Conservation (phyloP, 2,888 invertebrate species). For the Meghimatium bilineatum region DNA sequence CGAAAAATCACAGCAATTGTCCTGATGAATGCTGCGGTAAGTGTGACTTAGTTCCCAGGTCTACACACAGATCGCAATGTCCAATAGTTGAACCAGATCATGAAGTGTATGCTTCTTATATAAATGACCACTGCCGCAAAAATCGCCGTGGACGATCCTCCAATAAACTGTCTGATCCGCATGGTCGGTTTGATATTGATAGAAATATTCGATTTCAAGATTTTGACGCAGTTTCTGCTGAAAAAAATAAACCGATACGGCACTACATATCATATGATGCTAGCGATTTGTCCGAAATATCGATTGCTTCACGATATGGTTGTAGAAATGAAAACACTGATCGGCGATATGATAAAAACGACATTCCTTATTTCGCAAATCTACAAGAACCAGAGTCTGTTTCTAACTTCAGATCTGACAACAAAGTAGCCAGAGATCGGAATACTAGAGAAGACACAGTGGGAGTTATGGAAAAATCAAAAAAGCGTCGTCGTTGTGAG, state of each 20-base stretch:
- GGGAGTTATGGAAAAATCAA: not conserved
- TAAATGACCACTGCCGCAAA: slow-evolving; percentile 8
- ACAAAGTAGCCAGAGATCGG: not conserved
- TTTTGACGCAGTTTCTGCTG: no score
- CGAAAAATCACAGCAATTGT: not conserved
- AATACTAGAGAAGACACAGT: not conserved
- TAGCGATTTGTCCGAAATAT: not conserved
- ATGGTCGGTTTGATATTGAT: not conserved
- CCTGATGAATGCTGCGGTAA: not conserved
- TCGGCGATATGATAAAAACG: not conserved
- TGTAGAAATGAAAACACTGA: not conserved
- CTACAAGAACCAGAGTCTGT: not conserved
- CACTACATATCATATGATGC: not conserved
- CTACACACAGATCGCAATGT: no score
- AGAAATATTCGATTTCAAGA: not conserved
- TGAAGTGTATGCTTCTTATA: slow-evolving; percentile 8
- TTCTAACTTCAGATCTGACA: not conserved
- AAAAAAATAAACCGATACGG: no score
- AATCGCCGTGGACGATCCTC: not conserved
- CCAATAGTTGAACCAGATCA: not conserved
- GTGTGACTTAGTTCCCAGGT: not conserved
- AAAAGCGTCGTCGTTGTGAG: not conserved
- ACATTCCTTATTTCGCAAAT: not conserved
- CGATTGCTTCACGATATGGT: not conserved
- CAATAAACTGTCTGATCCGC: not conserved